A percentile compares a stretch with the other conserved stretches of the same genome.
Evolutionary conservation across 2,888 invertebrate genomes (phyloP).

Genomic region (Polydrusus tereticollis): DNA sequence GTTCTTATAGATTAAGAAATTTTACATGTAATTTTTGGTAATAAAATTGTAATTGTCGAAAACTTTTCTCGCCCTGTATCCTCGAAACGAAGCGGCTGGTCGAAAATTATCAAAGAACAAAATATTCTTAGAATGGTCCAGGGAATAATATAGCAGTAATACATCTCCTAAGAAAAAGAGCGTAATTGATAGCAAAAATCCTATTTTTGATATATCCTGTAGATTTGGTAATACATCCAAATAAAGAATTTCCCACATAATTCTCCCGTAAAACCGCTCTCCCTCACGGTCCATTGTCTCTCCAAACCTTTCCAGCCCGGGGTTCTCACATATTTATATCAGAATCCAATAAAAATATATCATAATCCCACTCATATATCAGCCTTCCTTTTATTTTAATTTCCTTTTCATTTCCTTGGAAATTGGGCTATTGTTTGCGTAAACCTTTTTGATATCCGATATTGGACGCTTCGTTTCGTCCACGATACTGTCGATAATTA

Average conservation of each 20-base stretch:
- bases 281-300: conserved; percentile 20
- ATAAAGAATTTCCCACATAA: not conserved
- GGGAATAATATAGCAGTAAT: no score
- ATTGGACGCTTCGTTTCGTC: conserved; percentile 22
- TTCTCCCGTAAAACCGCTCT: not conserved
- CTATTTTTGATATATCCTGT: no score
- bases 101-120: no score
- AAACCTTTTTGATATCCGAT: conserved; percentile 28
- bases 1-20: no score
- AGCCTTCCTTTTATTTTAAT: conserved; percentile 42
- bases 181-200: no score
- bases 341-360: conserved; percentile 45
- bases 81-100: no score
- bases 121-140: no score
- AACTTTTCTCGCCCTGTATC: no score
- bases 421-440: conserved; percentile 44
- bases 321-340: conserved; percentile 32
- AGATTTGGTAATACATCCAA: not conserved
- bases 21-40: no score
- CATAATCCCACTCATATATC: conserved; percentile 39
- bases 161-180: no score
- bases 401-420: conserved; percentile 38
- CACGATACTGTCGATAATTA: conserved; percentile 38
- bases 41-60: no score
- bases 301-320: conserved; percentile 10